Percentiles rank a stretch among this genome's conserved stretches.
These are phyloP conservation scores for Creontiades dilutus DNA, from an alignment of 2,888 invertebrate species.

Conservation along the genomic window DNA sequence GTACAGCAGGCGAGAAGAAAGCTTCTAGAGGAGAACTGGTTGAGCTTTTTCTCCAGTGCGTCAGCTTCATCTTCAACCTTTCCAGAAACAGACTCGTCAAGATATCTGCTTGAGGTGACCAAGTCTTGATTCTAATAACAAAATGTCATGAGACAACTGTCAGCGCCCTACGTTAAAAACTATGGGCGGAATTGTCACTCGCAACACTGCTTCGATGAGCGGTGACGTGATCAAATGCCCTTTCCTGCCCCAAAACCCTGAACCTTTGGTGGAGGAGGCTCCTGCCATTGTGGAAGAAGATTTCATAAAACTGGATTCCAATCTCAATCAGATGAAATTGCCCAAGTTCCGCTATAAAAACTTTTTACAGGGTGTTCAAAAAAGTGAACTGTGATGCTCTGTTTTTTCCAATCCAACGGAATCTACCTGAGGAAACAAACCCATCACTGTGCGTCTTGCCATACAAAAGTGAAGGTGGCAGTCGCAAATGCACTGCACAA, in stretches of 20 bases:
- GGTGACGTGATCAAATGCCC: constrained; percentile 80
- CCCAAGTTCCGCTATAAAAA: constrained; percentile 84
- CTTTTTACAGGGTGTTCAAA: constrained; percentile 96
- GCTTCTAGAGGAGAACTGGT: neutral
- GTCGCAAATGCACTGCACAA: constrained; percentile 87
- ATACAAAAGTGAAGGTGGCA: constrained; percentile 90
- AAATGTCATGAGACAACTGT: constrained; percentile 89
- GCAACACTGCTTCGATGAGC: constrained; percentile 47
- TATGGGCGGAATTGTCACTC: constrained; percentile 85
- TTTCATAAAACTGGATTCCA: constrained; percentile 78
- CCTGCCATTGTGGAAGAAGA: constrained; percentile 85
- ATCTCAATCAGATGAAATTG: neutral
- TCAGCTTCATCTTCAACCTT: neutral
- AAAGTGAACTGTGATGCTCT: constrained; percentile 94
- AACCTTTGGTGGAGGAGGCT: constrained; percentile 82
- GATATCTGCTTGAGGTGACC: constrained; percentile 71
- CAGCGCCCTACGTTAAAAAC: constrained; percentile 89
- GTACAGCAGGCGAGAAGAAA: neutral
- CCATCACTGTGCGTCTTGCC: constrained; percentile 98
- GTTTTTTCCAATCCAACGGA: constrained; percentile 93
- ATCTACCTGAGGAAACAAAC: constrained; percentile 87
- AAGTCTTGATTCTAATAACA: constrained; percentile 52
- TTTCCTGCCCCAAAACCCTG: constrained; percentile 81
- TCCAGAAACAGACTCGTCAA: constrained; percentile 30
- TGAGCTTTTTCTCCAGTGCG: neutral